Evolutionary conservation across 2,888 invertebrate genomes (phyloP).

Genomic region (Ectemnius continuus): DNA sequence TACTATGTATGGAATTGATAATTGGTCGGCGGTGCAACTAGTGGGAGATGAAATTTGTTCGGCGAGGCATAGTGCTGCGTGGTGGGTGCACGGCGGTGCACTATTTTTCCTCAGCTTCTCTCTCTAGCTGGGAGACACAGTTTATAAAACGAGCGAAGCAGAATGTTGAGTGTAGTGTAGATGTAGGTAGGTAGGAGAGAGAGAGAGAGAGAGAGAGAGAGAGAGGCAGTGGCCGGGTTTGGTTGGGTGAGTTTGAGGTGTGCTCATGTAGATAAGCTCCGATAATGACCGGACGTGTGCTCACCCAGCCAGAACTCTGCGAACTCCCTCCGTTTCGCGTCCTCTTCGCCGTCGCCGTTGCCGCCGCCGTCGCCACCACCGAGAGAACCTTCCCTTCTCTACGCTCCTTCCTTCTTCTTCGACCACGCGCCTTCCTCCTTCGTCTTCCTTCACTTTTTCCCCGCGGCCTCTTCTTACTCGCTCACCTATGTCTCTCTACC

Average conservation of each 20-base stretch:
- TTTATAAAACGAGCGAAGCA: constrained; percentile 57
- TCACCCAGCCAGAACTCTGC: constrained; percentile 78
- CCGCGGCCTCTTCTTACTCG: constrained; percentile 24
- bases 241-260: constrained; percentile 76
- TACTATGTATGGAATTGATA: too few relatives aligned
- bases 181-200: constrained; percentile 52
- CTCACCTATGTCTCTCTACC: constrained; percentile 29
- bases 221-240: constrained; percentile 56
- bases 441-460: constrained; percentile 55
- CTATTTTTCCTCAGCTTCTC: too few relatives aligned
- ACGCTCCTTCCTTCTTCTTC: constrained; percentile 32
- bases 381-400: not conserved
- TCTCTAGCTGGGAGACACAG: constrained; percentile 31
- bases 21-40: too few relatives aligned
- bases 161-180: constrained; percentile 52
- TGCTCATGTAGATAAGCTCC: constrained; percentile 79
- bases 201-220: too few relatives aligned
- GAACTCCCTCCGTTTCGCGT: constrained; percentile 67
- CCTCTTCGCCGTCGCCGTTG: constrained; percentile 50
- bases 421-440: constrained; percentile 29
- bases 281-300: constrained; percentile 78
- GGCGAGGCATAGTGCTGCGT: too few relatives aligned
- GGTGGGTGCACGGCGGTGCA: too few relatives aligned
- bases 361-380: constrained; percentile 36
- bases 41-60: too few relatives aligned